phyloP scores from a whole-genome alignment of 2,888 invertebrate genomes.

The Meghimatium bilineatum region DNA sequence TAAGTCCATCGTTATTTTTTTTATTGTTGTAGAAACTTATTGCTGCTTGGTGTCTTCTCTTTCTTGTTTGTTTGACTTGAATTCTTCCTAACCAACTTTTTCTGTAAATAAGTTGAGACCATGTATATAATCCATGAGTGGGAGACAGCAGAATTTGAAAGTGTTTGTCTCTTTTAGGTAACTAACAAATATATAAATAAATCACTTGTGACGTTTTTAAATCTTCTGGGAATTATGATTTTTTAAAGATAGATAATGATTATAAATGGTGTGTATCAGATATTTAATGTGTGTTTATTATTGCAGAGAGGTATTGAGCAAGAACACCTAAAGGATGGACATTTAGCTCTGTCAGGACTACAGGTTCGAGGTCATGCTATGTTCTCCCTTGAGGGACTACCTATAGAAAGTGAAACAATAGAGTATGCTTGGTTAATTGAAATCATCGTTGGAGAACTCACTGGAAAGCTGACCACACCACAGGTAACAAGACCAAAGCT shows the following conservation, averaged over 20 bases:
- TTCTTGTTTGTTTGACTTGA: too few relatives aligned
- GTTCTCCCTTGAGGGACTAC: constrained; percentile 93
- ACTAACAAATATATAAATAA: too few relatives aligned
- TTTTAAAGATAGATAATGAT: too few relatives aligned
- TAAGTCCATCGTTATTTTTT: too few relatives aligned
- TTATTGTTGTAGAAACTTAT: too few relatives aligned
- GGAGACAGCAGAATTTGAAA: too few relatives aligned
- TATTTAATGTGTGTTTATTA: neutral
- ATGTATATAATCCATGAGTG: too few relatives aligned
- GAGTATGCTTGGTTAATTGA: constrained; percentile 99
- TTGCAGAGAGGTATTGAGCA: constrained; percentile 67
- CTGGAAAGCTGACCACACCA: constrained; percentile 91
- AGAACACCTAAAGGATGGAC: constrained; percentile 76
- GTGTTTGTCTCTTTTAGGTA: too few relatives aligned
- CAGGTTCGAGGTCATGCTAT: constrained; percentile 85
- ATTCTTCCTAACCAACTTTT: too few relatives aligned
- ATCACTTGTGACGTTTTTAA: too few relatives aligned
- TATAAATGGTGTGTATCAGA: neutral
- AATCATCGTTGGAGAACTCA: constrained; percentile 93
- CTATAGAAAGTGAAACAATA: constrained; percentile 93
- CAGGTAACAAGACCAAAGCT: constrained; percentile 78
- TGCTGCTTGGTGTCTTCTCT: too few relatives aligned
- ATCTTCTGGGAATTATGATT: neutral
- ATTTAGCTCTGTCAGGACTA: constrained; percentile 82
- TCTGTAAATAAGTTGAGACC: too few relatives aligned